These are phyloP conservation scores for Doryteuthis pealeii DNA, from an alignment of 1,140 invertebrate genomes.

Conservation along the genomic window DNA sequence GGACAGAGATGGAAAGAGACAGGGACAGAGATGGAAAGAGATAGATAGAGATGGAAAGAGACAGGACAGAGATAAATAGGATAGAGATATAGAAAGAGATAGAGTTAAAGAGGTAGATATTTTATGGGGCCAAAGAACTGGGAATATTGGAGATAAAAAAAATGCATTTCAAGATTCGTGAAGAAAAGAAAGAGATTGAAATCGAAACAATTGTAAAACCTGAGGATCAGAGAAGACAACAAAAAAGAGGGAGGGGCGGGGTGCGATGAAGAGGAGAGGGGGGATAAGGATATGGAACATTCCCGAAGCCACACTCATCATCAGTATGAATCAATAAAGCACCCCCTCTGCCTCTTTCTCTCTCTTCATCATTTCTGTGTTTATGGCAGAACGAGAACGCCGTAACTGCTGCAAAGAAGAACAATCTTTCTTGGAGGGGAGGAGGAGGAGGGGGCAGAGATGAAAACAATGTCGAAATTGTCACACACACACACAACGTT, in stretches of 20 bases:
- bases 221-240: background rate
- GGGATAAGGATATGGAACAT: background rate
- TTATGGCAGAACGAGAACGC: too few species aligned
- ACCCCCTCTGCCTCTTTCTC: background rate
- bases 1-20: background rate
- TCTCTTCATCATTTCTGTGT: background rate
- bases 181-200: background rate
- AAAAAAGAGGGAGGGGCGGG: background rate
- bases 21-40: background rate
- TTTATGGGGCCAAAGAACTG: too few species aligned
- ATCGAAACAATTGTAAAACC: background rate
- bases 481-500: too few species aligned
- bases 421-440: too few species aligned
- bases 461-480: too few species aligned
- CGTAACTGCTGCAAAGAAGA: too few species aligned
- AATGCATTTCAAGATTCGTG: too few species aligned
- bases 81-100: background rate
- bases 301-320: background rate
- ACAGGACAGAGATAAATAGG: background rate
- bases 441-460: too few species aligned
- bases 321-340: background rate
- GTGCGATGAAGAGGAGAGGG: background rate
- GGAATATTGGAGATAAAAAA: too few species aligned
- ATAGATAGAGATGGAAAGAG: background rate
- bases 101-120: background rate